Base-by-base conservation (phyloP, 2,797 vertebrate genomes). In the Mycteria americana region DNA sequence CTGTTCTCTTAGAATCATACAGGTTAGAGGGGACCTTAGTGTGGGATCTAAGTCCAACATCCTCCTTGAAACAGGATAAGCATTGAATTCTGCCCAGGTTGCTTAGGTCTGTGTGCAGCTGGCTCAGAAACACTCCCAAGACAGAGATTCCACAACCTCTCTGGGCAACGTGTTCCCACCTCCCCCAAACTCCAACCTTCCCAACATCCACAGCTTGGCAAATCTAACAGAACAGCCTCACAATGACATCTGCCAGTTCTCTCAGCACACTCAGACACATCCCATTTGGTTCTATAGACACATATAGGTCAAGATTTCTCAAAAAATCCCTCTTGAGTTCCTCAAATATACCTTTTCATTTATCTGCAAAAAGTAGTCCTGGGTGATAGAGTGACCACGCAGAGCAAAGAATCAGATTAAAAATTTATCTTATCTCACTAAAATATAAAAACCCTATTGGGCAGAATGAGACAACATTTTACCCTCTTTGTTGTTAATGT, bases 161-260 rank as follows among this genome's bases (percentile, higher is more conserved):
- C 1, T 5, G 43, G 25, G 37, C 13, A 88, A 70, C 0, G 0
- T 5, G 6, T 33, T 67, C 77, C 31, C 43, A 64, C 2, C 18
- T 67, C 5, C 6, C 30, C 6, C 51, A 53, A 2, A 4, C 62
- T 94, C 57, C 78, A 85, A 6, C 28, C 19, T 70, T 46, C 45
- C 39, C 39, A 68, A 25, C 18, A 75, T 2, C 17, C 43, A 80
- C 18, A 74, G 24, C 10, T 30, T 33, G n/a, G 56, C 19, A 77
- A 79, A 80, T 28, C 11, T 39, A 37, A 19, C 27, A 41, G 31
- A 86, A 33, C 6, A 63, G 28, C 28, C 63, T 64, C 4, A 1
- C 16, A 73, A 25, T 28, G 28, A 53, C 41, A 57, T 31, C 33
- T 37, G 23, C 19, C 56, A 45, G 16, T 30, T 65, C 31, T 87